Evolutionary conservation across 2,888 invertebrate genomes (phyloP).

Genomic region (Thalpophila matura): DNA sequence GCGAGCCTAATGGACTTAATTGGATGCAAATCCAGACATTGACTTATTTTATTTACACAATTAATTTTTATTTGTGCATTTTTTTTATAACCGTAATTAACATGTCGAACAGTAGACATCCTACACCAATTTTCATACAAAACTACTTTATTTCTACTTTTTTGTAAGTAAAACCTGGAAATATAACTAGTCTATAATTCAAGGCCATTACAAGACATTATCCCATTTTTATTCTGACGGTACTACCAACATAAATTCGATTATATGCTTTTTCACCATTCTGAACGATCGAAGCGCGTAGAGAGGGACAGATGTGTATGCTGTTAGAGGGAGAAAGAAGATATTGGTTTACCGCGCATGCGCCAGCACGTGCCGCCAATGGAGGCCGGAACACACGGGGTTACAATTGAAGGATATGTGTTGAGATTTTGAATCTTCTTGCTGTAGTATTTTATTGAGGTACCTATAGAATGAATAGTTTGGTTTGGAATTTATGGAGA

Average conservation of each 20-base stretch:
- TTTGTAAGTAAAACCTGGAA: not conserved
- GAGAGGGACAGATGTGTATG: slow-evolving; percentile 72
- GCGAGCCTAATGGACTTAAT: too few species aligned
- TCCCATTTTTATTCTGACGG: slow-evolving; percentile 71
- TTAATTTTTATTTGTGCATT: too few species aligned
- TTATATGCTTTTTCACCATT: slow-evolving; percentile 89
- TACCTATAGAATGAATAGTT: not conserved
- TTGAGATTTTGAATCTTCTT: too few species aligned
- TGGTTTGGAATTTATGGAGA: not conserved
- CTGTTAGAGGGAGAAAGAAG: slow-evolving; percentile 68
- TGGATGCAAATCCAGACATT: too few species aligned
- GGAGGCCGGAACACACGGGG: slow-evolving; percentile 64
- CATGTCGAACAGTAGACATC: too few species aligned
- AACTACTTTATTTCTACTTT: not conserved
- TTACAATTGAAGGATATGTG: slow-evolving; percentile 55
- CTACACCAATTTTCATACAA: not conserved
- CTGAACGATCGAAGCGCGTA: slow-evolving; percentile 86
- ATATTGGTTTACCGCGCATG: slow-evolving; percentile 76
- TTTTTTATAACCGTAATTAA: too few species aligned
- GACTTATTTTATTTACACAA: too few species aligned
- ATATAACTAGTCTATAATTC: slow-evolving; percentile 58
- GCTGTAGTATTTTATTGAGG: slow-evolving; percentile 63
- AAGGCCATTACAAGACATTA: slow-evolving; percentile 70
- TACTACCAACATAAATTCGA: slow-evolving; percentile 88
- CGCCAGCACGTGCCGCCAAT: slow-evolving; percentile 84